Conservation (phyloP, 53 echinoderm and acorn worm species). For the Holothuria scabra region DNA sequence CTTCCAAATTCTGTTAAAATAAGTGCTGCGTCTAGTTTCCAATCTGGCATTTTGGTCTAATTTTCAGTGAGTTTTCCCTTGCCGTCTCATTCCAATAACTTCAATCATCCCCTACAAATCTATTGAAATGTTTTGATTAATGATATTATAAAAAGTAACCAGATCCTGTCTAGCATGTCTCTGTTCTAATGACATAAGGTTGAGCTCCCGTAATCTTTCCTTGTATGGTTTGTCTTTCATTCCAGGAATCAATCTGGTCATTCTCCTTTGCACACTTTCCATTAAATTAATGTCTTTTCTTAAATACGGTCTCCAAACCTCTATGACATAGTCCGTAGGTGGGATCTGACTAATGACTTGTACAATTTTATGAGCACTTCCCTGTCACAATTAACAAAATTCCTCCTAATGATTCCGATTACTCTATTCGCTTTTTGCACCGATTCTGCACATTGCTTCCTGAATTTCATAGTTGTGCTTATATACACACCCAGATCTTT, state of each 20-base stretch:
- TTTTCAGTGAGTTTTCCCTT: not conserved
- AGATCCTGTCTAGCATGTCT: not conserved
- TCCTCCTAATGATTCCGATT: not conserved
- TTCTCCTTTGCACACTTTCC: too few relatives aligned
- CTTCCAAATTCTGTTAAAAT: not conserved
- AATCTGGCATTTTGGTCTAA: not conserved
- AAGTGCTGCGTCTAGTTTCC: too few relatives aligned
- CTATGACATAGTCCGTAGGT: not conserved
- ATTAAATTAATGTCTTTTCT: too few relatives aligned
- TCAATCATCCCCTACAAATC: not conserved
- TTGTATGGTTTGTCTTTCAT: not conserved
- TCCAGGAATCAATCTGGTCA: too few relatives aligned
- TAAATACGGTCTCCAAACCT: too few relatives aligned
- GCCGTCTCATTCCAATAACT: not conserved
- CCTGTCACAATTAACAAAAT: not conserved
- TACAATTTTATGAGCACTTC: not conserved
- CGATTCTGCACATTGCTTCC: not conserved
- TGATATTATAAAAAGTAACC: not conserved
- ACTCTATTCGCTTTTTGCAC: not conserved
- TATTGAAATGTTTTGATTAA: not conserved
- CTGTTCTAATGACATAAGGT: not conserved
- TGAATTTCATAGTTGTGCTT: too few relatives aligned
- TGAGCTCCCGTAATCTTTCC: not conserved
- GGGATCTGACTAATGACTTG: not conserved
- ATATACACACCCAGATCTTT: too few relatives aligned